phyloP scores from a whole-genome alignment of 2,888 invertebrate species.

The Athalia circularis region DNA sequence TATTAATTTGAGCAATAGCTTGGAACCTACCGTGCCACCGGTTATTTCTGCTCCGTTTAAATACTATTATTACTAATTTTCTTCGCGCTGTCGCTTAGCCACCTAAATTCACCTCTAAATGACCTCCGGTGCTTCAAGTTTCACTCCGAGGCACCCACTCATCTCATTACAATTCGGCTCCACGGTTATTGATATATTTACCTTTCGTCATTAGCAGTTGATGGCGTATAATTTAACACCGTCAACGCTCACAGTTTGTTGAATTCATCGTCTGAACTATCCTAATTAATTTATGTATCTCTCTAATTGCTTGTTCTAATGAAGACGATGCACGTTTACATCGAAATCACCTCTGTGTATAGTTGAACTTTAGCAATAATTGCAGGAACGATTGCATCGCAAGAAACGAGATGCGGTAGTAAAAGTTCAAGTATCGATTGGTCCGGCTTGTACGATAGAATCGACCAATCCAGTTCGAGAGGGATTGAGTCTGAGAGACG shows the following conservation, averaged over 20 bases:
- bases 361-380: constrained; percentile 36
- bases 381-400: background rate
- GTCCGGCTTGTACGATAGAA: constrained; percentile 31
- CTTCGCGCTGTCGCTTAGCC: background rate
- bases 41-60: constrained; percentile 37
- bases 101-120: background rate
- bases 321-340: too few species aligned
- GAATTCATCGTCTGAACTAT: constrained; percentile 4
- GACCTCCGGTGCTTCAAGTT: background rate
- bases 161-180: background rate
- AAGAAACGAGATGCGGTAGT: constrained; percentile 10
- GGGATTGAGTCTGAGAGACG: constrained; percentile 13
- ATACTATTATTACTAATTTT: constrained; percentile 17
- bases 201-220: constrained; percentile 15
- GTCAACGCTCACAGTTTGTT: constrained; percentile 14
- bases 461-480: constrained; percentile 31
- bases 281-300: too few species aligned
- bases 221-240: constrained; percentile 17
- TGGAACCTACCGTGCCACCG: constrained; percentile 20
- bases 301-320: too few species aligned
- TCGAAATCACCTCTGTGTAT: too few species aligned
- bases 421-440: constrained; percentile 37
- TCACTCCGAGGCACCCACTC: too few species aligned
- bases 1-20: constrained; percentile 44
- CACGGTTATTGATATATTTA: constrained; percentile 32